Evolutionary conservation across 2,797 vertebrate genomes (phyloP), one percentile per base, ranked within the genome.

Genomic region (Lerista edwardsae): DNA sequence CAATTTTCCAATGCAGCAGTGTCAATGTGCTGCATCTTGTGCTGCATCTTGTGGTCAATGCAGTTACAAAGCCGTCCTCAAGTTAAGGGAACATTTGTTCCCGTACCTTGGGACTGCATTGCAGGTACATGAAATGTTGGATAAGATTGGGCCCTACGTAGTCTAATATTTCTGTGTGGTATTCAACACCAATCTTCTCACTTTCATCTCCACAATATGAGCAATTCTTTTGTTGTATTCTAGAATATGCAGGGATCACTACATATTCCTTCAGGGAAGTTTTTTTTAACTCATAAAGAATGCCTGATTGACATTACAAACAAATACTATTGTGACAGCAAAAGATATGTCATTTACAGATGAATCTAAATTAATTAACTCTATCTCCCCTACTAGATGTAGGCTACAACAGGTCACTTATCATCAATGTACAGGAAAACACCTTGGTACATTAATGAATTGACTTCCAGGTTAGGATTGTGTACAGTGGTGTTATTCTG

Each of bases 201-300:
- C 89, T 91, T 93, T 91, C 84, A 91, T 94, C 92, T 94, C 87
- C 81, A 91, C 90, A 92, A 92, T 88, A 94, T 80, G 65, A 93
- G 91, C 89, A 93, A 84, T 86, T 64, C 84, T 93, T 95, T 90
- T 94, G 79, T 87, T 91, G 88, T 91, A 94, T 95, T 95, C 95
- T 92, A 87, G 90, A 85, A 73, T 94, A 93, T 89, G 86, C 88
- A 92, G 75, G 94, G 93, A 95, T 95, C 93, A 94, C 93, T 92
- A 92, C 80, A 92, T 89, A 93, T 92, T 95, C 90, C 92, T 96
- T 92, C 84, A 93, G 91, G 93, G 91, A 93, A 93, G 88, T 17
- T 89, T 94, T 95, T n/a, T 94, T 92, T 87, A 95, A 93, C 90
- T 88, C 89, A 91, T 71, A 94, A 90, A 94, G 91, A 86, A 91